A percentile compares a stretch with the other conserved stretches of the same genome.
phyloP scores from a whole-genome alignment of 2,797 vertebrate genomes.

The Tangara arthus region DNA sequence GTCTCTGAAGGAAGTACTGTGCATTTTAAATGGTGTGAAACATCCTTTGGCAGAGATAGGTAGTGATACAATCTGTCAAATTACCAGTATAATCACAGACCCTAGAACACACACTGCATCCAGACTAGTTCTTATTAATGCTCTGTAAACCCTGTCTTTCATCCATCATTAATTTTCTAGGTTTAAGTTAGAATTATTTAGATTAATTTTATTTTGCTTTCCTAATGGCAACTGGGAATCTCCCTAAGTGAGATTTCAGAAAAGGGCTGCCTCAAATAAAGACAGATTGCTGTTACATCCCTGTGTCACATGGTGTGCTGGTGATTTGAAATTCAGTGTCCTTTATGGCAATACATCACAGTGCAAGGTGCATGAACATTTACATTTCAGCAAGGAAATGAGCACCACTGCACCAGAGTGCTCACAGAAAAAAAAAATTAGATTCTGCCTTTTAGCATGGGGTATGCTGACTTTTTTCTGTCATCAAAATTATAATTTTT shows the following conservation, averaged over 20 bases:
- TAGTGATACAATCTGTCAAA: conserved; percentile 49
- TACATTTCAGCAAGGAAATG: background rate
- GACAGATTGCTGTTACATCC: background rate
- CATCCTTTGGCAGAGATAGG: conserved; percentile 45
- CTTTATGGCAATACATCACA: conserved; percentile 2
- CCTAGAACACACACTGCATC: background rate
- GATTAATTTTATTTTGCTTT: conserved; percentile 57
- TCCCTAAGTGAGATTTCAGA: conserved; percentile 22
- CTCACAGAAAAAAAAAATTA: background rate
- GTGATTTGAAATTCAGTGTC: conserved; percentile 36
- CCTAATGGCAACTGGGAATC: conserved; percentile 20
- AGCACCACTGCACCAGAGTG: background rate
- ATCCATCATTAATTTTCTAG: conserved; percentile 37
- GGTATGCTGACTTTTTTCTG: background rate
- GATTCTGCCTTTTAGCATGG: background rate
- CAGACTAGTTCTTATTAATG: conserved; percentile 19
- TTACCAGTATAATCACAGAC: conserved; percentile 32
- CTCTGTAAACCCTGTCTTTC: background rate
- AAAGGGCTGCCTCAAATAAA: conserved; percentile 25
- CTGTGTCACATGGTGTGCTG: background rate
- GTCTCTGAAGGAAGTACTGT: conserved; percentile 25
- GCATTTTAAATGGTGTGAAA: conserved; percentile 58
- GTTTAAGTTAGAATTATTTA: conserved; percentile 26
- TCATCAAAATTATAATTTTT: background rate
- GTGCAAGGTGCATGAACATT: background rate